Evolutionary conservation across 2,797 vertebrate genomes (phyloP).

Genomic region (Stomatorhinus walkeri): DNA sequence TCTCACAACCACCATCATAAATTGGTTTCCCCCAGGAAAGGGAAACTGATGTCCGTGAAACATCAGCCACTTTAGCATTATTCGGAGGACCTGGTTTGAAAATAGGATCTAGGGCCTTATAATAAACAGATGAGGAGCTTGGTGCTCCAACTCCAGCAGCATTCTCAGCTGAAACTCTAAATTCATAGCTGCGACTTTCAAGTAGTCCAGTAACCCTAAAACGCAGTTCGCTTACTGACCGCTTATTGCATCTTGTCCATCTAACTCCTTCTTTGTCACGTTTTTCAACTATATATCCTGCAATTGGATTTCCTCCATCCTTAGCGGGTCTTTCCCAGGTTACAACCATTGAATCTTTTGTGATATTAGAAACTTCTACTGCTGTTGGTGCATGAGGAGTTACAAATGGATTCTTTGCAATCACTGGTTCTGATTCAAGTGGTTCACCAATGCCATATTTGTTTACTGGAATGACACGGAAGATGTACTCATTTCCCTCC

Average conservation of each 20-base stretch:
- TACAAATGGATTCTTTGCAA: conserved; percentile 88
- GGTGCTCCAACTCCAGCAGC: conserved; percentile 85
- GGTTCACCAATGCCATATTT: conserved; percentile 94
- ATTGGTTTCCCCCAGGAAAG: conserved; percentile 95
- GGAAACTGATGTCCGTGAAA: conserved; percentile 83
- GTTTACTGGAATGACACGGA: conserved; percentile 94
- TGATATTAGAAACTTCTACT: conserved; percentile 83
- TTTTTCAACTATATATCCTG: conserved; percentile 90
- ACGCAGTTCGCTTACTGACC: conserved; percentile 81
- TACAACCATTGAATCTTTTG: conserved; percentile 94
- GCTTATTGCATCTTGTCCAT: conserved; percentile 95
- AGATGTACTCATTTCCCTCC: conserved; percentile 95
- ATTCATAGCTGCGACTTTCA: conserved; percentile 92
- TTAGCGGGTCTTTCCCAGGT: conserved; percentile 88
- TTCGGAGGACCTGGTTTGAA: conserved; percentile 95
- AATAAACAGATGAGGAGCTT: conserved; percentile 76
- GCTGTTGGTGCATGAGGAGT: conserved; percentile 77
- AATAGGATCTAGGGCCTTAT: conserved; percentile 88
- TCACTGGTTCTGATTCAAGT: conserved; percentile 85
- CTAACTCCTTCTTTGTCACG: conserved; percentile 92
- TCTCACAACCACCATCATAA: conserved; percentile 95
- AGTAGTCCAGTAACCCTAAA: conserved; percentile 86
- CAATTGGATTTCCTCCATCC: conserved; percentile 88
- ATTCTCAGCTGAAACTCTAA: conserved; percentile 93
- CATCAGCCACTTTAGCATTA: conserved; percentile 84